A percentile compares a stretch with the other conserved stretches of the same genome.
Conservation (phyloP, 2,113 vertebrate genomes). For the Carettochelys insculpta region DNA sequence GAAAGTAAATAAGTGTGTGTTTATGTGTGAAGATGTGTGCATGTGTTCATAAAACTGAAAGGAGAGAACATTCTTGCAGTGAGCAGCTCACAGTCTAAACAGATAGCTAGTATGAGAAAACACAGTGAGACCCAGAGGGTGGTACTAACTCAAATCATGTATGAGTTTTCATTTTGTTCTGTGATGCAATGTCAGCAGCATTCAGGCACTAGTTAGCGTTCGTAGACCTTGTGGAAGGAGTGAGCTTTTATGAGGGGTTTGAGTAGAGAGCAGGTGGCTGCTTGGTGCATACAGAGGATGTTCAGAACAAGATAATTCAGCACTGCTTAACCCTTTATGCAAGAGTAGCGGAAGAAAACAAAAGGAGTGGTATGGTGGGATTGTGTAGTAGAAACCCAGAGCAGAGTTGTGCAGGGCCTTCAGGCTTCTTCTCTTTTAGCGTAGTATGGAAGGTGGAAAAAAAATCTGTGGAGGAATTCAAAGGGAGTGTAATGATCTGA, state of each 20-base stretch:
- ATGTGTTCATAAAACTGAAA: neutral
- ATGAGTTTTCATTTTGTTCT: conserved; percentile 40
- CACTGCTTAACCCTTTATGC: too few species aligned
- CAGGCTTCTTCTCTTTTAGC: neutral
- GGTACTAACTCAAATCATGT: conserved; percentile 61
- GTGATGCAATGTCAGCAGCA: conserved; percentile 25
- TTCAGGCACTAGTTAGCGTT: conserved; percentile 48
- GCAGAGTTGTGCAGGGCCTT: neutral
- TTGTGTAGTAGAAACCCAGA: neutral
- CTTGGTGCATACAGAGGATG: neutral
- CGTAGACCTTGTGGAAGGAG: conserved; percentile 42
- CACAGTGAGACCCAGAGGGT: conserved; percentile 23
- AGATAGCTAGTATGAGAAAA: neutral
- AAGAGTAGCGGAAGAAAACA: neutral
- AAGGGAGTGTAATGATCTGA: neutral
- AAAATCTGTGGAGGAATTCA: neutral
- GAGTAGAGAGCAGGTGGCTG: conserved; percentile 19
- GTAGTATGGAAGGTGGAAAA: neutral
- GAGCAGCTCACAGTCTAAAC: neutral
- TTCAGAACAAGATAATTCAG: neutral
- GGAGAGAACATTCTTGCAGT: neutral
- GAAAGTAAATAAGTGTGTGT: neutral
- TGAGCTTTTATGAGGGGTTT: neutral
- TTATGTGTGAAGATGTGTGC: accelerated
- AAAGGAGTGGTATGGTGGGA: neutral